These are phyloP conservation scores for Nasonia giraulti DNA, from an alignment of 1,140 invertebrate genomes.

Conservation along the genomic window DNA sequence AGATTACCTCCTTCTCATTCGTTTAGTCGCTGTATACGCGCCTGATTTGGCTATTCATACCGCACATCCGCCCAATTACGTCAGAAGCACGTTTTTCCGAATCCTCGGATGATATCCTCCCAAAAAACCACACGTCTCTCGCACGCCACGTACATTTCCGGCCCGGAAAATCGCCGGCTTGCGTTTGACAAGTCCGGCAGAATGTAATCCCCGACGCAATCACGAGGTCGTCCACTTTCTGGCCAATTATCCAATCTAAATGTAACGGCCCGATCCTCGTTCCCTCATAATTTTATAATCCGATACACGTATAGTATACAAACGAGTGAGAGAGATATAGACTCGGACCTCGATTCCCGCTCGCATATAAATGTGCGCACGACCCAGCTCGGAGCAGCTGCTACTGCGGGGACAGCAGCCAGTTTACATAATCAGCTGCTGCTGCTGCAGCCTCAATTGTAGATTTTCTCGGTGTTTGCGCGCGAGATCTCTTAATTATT, in stretches of 20 bases:
- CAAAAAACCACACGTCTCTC: background rate
- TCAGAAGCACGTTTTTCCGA: no score
- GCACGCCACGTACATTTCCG: background rate
- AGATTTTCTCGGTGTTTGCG: constrained; percentile 2
- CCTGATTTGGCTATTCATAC: no score
- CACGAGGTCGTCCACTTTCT: constrained; percentile 11
- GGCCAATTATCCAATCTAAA: constrained; percentile 29
- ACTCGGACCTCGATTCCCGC: background rate
- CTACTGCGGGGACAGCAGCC: background rate
- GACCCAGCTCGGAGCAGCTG: background rate
- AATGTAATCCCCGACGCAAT: constrained; percentile 16
- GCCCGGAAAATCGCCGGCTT: background rate
- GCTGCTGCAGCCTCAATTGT: constrained; percentile 6
- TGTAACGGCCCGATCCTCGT: background rate
- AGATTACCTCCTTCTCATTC: no score
- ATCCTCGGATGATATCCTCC: background rate
- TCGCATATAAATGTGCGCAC: background rate
- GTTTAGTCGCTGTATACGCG: no score
- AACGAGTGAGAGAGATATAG: background rate
- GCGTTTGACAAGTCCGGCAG: constrained; percentile 6
- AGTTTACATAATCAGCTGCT: constrained; percentile 11
- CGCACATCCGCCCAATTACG: no score
- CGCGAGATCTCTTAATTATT: constrained; percentile 38
- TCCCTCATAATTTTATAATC: constrained; percentile 35
- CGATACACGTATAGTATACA: background rate